Percentiles rank a stretch among this genome's conserved stretches.
phyloP scores from a whole-genome alignment of 1,140 invertebrate genomes.

The Drosophila kurseongensis region DNA sequence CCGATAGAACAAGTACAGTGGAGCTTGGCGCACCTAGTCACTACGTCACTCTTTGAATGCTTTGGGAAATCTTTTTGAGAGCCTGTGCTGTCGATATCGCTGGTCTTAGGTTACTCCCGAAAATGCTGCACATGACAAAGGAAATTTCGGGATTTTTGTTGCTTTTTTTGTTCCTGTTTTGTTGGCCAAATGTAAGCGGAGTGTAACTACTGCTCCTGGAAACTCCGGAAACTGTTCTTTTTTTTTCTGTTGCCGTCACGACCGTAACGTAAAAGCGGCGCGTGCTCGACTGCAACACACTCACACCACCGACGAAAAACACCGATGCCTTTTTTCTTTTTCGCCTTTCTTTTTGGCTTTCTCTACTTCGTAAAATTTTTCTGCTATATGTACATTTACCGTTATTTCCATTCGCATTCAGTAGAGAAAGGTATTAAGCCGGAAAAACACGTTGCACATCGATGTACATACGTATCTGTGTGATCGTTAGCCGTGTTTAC shows the following conservation, averaged over 20 bases:
- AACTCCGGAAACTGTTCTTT: conserved; percentile 26
- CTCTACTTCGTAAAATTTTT: conserved; percentile 37
- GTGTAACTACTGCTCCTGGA: conserved; percentile 17
- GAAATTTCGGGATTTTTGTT: conserved; percentile 59
- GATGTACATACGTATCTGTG: conserved; percentile 53
- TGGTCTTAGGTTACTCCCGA: conserved; percentile 15
- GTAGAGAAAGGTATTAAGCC: conserved; percentile 78
- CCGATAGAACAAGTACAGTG: conserved; percentile 27
- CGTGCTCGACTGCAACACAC: conserved; percentile 68
- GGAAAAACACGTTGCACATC: conserved; percentile 81
- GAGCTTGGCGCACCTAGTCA: conserved; percentile 20
- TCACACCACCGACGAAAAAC: conserved; percentile 11
- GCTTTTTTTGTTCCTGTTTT: conserved; percentile 7
- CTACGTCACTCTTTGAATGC: conserved; percentile 31
- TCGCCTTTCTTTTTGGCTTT: conserved; percentile 3
- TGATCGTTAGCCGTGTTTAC: conserved; percentile 17
- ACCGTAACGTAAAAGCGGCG: conserved; percentile 71
- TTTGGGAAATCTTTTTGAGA: conserved; percentile 47
- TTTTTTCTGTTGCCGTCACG: conserved; percentile 50
- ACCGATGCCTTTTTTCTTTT: conserved; percentile 21
- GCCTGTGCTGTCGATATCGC: conserved; percentile 30
- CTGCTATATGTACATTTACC: conserved; percentile 60
- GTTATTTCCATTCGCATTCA: conserved; percentile 78
- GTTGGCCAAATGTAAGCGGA: conserved; percentile 45
- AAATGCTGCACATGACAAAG: conserved; percentile 38